phyloP scores from a whole-genome alignment of 2,888 invertebrate species.

The Argyresthia goedartella region DNA sequence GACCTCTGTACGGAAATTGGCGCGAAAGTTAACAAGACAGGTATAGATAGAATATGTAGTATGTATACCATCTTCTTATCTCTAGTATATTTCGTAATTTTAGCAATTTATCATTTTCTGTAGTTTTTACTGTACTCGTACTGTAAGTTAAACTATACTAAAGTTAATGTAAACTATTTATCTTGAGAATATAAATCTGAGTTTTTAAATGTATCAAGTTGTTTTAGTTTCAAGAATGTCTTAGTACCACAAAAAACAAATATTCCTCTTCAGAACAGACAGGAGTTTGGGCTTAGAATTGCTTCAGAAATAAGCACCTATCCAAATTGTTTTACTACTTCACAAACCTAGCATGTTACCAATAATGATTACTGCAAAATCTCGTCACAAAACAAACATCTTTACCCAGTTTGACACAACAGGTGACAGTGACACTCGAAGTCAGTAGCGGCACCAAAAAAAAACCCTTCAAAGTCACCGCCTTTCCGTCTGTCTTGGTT shows the following conservation, averaged over 20 bases:
- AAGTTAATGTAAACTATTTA: too few relatives aligned
- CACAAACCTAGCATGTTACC: background rate
- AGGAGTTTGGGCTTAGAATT: background rate
- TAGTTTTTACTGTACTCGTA: too few relatives aligned
- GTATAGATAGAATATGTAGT: too few relatives aligned
- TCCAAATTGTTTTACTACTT: background rate
- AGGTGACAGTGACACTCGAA: background rate
- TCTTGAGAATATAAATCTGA: too few relatives aligned
- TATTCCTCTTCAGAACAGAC: too few relatives aligned
- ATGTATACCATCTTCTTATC: too few relatives aligned
- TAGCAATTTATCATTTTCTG: too few relatives aligned
- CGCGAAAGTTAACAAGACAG: background rate
- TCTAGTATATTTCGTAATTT: too few relatives aligned
- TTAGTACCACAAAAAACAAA: too few relatives aligned
- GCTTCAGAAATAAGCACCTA: background rate
- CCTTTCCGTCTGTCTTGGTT: background rate
- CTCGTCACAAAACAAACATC: background rate
- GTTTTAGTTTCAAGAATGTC: too few relatives aligned
- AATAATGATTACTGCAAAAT: background rate
- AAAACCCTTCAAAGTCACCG: background rate
- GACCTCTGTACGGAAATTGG: conserved; percentile 14
- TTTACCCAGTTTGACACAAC: background rate
- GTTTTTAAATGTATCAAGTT: too few relatives aligned
- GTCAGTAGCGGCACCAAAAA: background rate
- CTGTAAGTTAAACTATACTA: too few relatives aligned